Conservation (phyloP, 2,888 invertebrate species). For the Phania funesta region DNA sequence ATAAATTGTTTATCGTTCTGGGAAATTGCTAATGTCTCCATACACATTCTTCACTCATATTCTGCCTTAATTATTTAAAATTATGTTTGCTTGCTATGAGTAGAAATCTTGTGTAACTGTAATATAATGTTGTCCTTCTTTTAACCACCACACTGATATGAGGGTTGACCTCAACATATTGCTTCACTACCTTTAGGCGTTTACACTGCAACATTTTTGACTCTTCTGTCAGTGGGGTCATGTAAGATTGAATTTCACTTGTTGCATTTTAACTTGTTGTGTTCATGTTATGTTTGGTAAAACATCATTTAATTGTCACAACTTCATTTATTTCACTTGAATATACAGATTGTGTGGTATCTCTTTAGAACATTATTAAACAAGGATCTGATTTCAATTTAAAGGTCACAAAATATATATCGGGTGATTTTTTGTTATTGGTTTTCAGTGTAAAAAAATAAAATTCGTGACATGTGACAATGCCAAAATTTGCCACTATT, state of each 20-base stretch:
- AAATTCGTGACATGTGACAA: too few relatives aligned
- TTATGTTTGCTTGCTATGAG: not conserved
- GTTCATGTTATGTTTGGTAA: constrained; percentile 3
- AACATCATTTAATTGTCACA: constrained; percentile 53
- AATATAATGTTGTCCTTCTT: not conserved
- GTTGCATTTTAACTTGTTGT: constrained; percentile 8
- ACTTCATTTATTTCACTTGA: constrained; percentile 47
- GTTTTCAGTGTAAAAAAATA: too few relatives aligned
- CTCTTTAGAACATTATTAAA: too few relatives aligned
- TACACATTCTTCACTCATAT: not conserved
- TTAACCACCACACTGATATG: not conserved
- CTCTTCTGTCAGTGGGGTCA: constrained; percentile 33
- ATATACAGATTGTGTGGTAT: not conserved
- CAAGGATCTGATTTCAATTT: too few relatives aligned
- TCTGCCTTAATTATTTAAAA: not conserved
- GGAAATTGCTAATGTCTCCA: constrained; percentile 75
- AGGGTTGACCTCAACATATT: constrained; percentile 48
- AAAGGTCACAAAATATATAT: too few relatives aligned
- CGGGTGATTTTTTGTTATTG: too few relatives aligned
- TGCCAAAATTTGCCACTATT: too few relatives aligned
- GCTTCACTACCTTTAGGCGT: constrained; percentile 17
- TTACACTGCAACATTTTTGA: constrained; percentile 1
- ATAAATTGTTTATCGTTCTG: constrained; percentile 78
- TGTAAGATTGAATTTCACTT: constrained; percentile 31
- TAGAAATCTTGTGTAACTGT: not conserved